Conservation (phyloP, 2,888 invertebrate genomes). For the Nomada fucata region DNA sequence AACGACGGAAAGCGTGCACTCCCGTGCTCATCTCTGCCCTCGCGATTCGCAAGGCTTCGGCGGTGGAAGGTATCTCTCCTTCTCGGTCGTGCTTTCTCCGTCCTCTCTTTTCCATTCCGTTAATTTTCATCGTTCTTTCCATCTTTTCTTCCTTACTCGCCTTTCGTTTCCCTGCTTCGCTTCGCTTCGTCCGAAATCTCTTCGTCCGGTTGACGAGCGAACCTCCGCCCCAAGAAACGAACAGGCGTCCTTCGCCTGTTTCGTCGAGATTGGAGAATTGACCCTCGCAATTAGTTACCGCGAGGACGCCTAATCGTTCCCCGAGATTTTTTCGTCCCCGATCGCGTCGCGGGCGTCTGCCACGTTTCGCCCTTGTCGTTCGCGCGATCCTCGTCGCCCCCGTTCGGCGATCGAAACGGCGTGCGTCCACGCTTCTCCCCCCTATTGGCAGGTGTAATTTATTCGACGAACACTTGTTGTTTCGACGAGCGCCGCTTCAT, state of each 20-base stretch:
- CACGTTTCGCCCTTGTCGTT: no score
- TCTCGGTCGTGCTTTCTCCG: slow-evolving; percentile 16
- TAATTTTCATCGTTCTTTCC: not conserved
- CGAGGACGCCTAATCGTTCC: slow-evolving; percentile 34
- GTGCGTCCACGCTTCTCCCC: not conserved
- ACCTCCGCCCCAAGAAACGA: not conserved
- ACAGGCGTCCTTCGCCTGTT: not conserved
- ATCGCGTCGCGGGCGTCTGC: slow-evolving; percentile 5
- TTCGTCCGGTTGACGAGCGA: slow-evolving; percentile 31
- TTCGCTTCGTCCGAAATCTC: slow-evolving; percentile 11
- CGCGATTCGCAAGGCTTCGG: slow-evolving; percentile 8
- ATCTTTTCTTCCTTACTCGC: not conserved
- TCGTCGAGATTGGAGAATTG: slow-evolving; percentile 15
- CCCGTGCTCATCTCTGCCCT: slow-evolving; percentile 12
- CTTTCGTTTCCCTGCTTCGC: not conserved
- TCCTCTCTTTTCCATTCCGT: not conserved
- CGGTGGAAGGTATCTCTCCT: slow-evolving; percentile 4
- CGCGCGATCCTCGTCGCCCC: not conserved
- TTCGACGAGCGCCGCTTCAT: not conserved
- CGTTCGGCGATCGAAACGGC: no score
- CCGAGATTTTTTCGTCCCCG: not conserved
- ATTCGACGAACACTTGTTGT: no score
- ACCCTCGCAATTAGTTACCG: not conserved
- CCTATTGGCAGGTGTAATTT: no score
- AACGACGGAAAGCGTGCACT: slow-evolving; percentile 53